phyloP scores from a whole-genome alignment of 1,140 invertebrate species.

The Latrodectus geometricus region DNA sequence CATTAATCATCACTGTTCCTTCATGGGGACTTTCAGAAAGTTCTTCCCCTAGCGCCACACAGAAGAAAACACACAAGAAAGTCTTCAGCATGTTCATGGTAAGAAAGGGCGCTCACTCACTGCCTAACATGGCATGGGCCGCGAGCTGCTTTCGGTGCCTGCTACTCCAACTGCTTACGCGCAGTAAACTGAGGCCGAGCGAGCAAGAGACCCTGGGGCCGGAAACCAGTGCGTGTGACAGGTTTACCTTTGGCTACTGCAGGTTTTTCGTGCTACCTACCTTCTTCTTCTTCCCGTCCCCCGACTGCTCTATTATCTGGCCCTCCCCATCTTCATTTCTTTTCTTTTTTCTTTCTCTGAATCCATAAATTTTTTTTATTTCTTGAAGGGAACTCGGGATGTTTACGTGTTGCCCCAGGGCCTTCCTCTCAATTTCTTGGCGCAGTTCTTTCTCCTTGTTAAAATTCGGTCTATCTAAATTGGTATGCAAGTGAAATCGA shows the following conservation, averaged over 20 bases:
- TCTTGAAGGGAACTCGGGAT: neutral
- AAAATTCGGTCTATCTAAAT: neutral
- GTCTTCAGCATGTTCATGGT: neutral
- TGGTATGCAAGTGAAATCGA: neutral
- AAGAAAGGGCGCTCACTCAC: neutral
- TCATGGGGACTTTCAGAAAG: too few relatives aligned
- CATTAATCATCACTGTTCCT: too few relatives aligned
- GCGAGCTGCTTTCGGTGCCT: neutral
- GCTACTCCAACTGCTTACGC: conserved; percentile 3
- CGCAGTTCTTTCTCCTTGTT: neutral
- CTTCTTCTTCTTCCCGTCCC: neutral
- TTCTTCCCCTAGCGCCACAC: neutral
- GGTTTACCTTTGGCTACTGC: conserved; percentile 59
- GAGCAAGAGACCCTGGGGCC: conserved; percentile 34
- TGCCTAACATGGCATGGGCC: neutral
- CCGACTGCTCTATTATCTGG: conserved; percentile 29
- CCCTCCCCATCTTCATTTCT: neutral
- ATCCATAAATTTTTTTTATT: neutral
- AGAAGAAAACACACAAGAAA: neutral
- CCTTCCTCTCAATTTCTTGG: neutral
- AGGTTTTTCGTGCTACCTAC: conserved; percentile 51
- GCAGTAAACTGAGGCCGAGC: conserved; percentile 26
- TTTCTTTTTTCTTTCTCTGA: neutral
- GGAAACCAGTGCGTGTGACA: conserved; percentile 49
- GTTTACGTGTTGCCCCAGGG: neutral